Percentiles rank a stretch among this genome's conserved stretches.
Conservation (phyloP, 2,113 vertebrate genomes). For the Laticauda colubrina region DNA sequence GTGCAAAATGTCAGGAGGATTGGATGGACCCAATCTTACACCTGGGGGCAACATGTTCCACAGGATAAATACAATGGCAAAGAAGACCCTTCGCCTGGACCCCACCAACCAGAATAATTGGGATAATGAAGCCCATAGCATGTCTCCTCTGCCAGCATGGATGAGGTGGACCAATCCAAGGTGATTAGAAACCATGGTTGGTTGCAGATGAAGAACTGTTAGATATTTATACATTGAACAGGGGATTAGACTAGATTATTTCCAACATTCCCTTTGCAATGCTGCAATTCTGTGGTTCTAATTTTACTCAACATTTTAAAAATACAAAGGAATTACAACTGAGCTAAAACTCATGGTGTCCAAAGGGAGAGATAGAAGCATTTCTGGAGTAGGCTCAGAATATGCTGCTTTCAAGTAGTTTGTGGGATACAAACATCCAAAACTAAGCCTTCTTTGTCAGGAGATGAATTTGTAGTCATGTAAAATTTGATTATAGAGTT, state of each 20-base stretch:
- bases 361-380: neutral
- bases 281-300: neutral
- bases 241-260: neutral
- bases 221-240: neutral
- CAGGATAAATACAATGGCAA: too few species aligned
- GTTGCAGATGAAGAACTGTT: neutral
- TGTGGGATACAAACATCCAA: neutral
- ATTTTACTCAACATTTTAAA: neutral
- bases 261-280: neutral
- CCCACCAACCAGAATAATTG: too few species aligned
- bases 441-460: neutral
- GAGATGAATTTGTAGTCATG: neutral
- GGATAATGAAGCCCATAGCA: too few species aligned
- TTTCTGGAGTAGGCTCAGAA: neutral
- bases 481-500: neutral
- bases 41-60: too few species aligned
- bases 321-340: neutral
- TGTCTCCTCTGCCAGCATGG: too few species aligned
- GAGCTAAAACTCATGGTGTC: neutral
- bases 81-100: too few species aligned
- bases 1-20: too few species aligned
- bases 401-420: neutral
- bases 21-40: too few species aligned
- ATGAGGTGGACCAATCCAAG: too few species aligned
- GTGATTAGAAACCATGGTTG: neutral